phyloP scores from a whole-genome alignment of 2,797 vertebrate species.

The Enteromius argenteus region DNA sequence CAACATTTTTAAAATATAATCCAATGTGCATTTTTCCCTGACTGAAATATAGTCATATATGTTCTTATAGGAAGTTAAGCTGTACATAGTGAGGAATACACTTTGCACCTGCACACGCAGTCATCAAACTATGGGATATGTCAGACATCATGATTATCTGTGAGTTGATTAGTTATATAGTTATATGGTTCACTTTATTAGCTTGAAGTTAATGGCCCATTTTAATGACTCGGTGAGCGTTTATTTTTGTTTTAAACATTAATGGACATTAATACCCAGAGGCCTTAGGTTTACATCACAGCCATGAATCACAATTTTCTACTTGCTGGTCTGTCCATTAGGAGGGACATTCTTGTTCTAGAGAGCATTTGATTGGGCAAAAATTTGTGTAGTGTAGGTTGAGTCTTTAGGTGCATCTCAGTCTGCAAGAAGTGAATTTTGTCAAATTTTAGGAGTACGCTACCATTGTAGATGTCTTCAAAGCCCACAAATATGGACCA shows the following conservation, averaged over 20 bases:
- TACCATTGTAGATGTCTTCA: not conserved
- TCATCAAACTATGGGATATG: not conserved
- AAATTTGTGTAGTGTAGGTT: not conserved
- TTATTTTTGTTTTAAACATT: not conserved
- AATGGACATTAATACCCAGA: not conserved
- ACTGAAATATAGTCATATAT: not conserved
- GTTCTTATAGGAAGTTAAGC: not conserved
- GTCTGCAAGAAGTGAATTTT: not conserved
- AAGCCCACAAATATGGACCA: not conserved
- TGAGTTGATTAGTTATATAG: not conserved
- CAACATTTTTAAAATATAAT: not conserved
- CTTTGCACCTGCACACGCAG: conserved; percentile 2
- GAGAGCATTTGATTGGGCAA: not conserved
- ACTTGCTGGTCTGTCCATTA: not conserved
- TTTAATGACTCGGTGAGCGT: not conserved
- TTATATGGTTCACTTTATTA: not conserved
- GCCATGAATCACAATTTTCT: not conserved
- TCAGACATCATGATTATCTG: not conserved
- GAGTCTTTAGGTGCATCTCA: not conserved
- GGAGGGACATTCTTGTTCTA: not conserved
- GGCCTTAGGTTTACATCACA: not conserved
- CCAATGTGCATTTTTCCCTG: too few species aligned
- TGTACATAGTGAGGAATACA: not conserved
- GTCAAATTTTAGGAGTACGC: not conserved
- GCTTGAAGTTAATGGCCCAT: not conserved